Conservation (phyloP, 1,140 invertebrate genomes). For the Calosoma granatense region DNA sequence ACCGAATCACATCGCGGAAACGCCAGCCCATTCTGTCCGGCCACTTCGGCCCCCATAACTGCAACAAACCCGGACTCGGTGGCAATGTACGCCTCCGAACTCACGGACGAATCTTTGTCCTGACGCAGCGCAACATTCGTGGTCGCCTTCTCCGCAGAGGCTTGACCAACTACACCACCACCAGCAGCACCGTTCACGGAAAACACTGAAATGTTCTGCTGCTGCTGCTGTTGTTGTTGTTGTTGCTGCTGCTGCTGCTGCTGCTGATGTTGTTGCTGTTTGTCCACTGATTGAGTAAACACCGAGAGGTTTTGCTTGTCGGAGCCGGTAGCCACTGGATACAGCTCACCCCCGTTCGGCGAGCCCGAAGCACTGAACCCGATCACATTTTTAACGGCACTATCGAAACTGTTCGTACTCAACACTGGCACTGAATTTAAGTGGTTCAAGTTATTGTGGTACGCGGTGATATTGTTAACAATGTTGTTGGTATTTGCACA, state of each 20-base stretch:
- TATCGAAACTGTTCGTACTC: conserved; percentile 1
- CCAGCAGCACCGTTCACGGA: neutral
- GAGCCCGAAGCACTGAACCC: neutral
- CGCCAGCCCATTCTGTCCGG: conserved; percentile 13
- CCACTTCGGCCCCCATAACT: conserved; percentile 18
- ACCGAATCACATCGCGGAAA: conserved; percentile 35
- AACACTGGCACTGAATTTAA: neutral
- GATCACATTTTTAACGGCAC: conserved; percentile 10
- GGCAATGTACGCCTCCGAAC: neutral
- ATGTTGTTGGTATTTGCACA: too few species aligned
- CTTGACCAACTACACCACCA: neutral
- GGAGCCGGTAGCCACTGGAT: neutral
- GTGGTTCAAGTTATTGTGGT: neutral
- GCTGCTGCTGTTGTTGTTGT: conserved; percentile 12
- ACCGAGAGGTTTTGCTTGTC: neutral
- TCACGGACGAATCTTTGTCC: neutral
- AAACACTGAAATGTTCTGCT: neutral
- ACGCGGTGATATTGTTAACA: conserved; percentile 2
- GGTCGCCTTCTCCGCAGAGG: neutral
- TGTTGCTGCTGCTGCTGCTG: conserved; percentile 12
- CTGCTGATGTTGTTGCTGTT: neutral
- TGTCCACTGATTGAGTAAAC: neutral
- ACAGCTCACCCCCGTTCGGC: neutral
- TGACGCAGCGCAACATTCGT: neutral
- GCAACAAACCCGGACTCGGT: conserved; percentile 11